Evolutionary conservation across 2,888 invertebrate species (phyloP).

Genomic region (Scaptomyza flava): DNA sequence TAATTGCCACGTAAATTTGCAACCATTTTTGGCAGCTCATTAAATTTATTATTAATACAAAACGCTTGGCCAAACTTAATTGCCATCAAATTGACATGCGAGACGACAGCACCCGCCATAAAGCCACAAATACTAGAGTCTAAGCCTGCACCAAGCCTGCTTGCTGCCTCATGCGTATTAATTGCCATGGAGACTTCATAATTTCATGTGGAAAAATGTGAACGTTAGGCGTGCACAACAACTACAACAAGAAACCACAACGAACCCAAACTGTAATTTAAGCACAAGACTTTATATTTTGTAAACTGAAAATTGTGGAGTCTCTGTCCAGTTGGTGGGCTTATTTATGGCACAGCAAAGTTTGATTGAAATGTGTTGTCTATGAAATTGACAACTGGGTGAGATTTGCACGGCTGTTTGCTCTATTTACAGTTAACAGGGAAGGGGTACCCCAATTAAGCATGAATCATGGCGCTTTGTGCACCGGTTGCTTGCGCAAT

Average conservation of each 20-base stretch:
- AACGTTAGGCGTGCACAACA: constrained; percentile 69
- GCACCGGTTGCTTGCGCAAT: constrained; percentile 51
- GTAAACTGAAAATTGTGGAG: constrained; percentile 31
- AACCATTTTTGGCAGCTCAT: constrained; percentile 82
- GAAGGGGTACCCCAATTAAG: constrained; percentile 60
- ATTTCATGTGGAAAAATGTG: constrained; percentile 79
- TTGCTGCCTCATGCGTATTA: constrained; percentile 68
- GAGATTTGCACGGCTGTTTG: constrained; percentile 67
- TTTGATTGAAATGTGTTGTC: constrained; percentile 79
- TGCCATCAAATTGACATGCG: constrained; percentile 81
- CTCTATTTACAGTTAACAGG: constrained; percentile 8
- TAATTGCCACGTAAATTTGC: constrained; percentile 80
- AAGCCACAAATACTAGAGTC: constrained; percentile 12
- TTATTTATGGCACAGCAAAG: constrained; percentile 76
- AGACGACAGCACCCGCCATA: constrained; percentile 74
- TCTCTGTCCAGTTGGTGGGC: constrained; percentile 66
- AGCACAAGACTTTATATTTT: constrained; percentile 47
- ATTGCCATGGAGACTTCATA: constrained; percentile 78
- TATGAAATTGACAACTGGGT: constrained; percentile 77
- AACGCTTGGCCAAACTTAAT: constrained; percentile 68
- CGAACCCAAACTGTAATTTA: constrained; percentile 61
- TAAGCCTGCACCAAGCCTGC: constrained; percentile 8
- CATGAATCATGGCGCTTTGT: constrained; percentile 70
- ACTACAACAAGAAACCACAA: constrained; percentile 25
- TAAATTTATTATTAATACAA: constrained; percentile 78